phyloP scores from a whole-genome alignment of 1,140 invertebrate species.

The Lysiphlebus fabarum region DNA sequence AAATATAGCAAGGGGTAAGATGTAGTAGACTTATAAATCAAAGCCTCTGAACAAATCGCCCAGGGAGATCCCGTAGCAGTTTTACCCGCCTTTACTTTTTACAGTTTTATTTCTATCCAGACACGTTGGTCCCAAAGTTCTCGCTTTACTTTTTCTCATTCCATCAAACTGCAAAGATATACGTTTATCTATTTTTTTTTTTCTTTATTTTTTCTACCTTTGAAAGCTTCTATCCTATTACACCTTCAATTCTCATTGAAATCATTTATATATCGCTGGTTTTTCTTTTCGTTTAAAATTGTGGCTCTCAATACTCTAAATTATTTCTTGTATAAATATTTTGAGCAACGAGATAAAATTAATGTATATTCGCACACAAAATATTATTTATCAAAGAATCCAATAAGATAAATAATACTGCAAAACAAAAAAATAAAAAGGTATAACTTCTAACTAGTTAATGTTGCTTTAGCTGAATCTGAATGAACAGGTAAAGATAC shows the following conservation, averaged over 20 bases:
- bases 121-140: conserved; percentile 3
- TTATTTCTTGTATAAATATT: background rate
- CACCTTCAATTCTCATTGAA: conserved; percentile 8
- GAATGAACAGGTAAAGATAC: conserved; percentile 5
- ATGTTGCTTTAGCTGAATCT: background rate
- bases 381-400: too few relatives aligned
- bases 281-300: background rate
- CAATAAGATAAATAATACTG: too few relatives aligned
- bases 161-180: background rate
- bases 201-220: conserved; percentile 2
- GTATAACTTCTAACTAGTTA: background rate
- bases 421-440: background rate
- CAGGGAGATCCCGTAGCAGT: conserved; percentile 23
- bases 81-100: conserved; percentile 11
- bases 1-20: conserved; percentile 3
- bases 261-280: background rate
- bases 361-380: too few relatives aligned
- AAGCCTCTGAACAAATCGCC: conserved; percentile 30
- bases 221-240: conserved; percentile 13
- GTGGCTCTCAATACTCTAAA: background rate
- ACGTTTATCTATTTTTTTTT: background rate
- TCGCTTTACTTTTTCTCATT: background rate
- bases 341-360: background rate
- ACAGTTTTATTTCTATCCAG: conserved; percentile 1
- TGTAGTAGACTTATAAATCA: conserved; percentile 44